These are phyloP conservation scores for Cylindroiulus punctatus DNA, from an alignment of 2,888 invertebrate species.

Conservation along the genomic window DNA sequence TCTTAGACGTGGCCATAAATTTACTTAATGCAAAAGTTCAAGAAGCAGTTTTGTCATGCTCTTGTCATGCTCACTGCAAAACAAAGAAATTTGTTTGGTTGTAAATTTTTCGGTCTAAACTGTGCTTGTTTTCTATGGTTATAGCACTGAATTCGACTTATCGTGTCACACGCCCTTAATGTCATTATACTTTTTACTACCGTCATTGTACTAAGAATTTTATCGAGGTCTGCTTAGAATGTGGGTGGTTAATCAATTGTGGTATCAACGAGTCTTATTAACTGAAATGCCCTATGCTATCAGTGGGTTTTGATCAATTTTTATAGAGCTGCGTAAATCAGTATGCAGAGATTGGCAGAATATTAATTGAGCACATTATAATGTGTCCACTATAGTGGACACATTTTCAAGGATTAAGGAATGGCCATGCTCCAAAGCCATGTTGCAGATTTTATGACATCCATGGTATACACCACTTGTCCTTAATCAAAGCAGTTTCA, in stretches of 20 bases:
- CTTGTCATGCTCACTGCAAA: too few species aligned
- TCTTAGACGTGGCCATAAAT: too few species aligned
- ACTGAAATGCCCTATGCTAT: background rate
- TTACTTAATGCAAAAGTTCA: too few species aligned
- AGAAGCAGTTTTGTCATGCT: too few species aligned
- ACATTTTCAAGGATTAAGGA: slow-evolving; percentile 3
- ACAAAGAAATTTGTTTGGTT: background rate
- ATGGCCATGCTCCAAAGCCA: background rate
- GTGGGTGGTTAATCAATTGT: background rate
- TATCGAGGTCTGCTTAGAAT: slow-evolving; percentile 8
- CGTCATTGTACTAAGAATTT: slow-evolving; percentile 18
- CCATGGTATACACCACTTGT: background rate
- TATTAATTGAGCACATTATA: background rate
- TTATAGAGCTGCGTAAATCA: background rate
- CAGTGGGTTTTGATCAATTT: background rate
- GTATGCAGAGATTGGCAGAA: background rate
- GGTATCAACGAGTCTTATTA: background rate
- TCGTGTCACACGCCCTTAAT: background rate
- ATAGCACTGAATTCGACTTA: background rate
- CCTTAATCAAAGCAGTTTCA: background rate
- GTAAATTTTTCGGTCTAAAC: too few species aligned
- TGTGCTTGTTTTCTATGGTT: background rate
- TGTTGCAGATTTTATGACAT: background rate
- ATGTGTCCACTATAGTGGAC: too few species aligned
- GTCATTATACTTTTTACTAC: background rate